A percentile compares a stretch with the other conserved stretches of the same genome.
Evolutionary conservation across 2,113 vertebrate species (phyloP).

Genomic region (Edolisoma coerulescens): DNA sequence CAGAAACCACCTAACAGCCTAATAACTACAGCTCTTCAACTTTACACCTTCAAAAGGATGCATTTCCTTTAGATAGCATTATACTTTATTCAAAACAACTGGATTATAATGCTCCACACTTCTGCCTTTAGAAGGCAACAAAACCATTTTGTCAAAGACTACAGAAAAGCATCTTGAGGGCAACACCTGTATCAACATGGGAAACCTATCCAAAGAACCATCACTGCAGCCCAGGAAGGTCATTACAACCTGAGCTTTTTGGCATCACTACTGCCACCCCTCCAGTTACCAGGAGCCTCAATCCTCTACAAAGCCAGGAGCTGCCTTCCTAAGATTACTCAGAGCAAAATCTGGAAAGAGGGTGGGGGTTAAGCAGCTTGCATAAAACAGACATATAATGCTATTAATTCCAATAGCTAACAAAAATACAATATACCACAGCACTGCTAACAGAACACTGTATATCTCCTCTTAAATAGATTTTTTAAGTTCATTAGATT

Average conservation of each 20-base stretch:
- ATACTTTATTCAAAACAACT: not conserved
- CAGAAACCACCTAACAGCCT: not conserved
- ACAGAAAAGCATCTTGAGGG: not conserved
- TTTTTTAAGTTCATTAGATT: too few relatives aligned
- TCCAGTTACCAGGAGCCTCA: rapidly evolving
- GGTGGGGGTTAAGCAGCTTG: too few relatives aligned
- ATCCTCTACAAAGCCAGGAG: not conserved
- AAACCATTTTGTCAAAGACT: not conserved
- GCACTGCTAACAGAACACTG: not conserved
- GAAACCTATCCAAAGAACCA: not conserved
- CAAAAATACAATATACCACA: not conserved
- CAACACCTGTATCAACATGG: not conserved
- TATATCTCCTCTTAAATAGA: not conserved
- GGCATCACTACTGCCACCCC: too few relatives aligned
- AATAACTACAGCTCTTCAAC: not conserved
- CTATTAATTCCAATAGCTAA: not conserved
- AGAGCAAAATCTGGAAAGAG: not conserved
- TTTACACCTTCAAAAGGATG: not conserved
- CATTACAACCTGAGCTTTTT: rapidly evolving
- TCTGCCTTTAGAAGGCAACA: not conserved
- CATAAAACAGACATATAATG: not conserved
- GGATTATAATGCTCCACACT: not conserved
- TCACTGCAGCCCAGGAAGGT: not conserved
- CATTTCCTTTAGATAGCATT: not conserved
- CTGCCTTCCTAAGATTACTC: too few relatives aligned